Evolutionary conservation across 1,140 invertebrate genomes (phyloP), one percentile per base, ranked within the genome.

Genomic region (Ceratina japonica): DNA sequence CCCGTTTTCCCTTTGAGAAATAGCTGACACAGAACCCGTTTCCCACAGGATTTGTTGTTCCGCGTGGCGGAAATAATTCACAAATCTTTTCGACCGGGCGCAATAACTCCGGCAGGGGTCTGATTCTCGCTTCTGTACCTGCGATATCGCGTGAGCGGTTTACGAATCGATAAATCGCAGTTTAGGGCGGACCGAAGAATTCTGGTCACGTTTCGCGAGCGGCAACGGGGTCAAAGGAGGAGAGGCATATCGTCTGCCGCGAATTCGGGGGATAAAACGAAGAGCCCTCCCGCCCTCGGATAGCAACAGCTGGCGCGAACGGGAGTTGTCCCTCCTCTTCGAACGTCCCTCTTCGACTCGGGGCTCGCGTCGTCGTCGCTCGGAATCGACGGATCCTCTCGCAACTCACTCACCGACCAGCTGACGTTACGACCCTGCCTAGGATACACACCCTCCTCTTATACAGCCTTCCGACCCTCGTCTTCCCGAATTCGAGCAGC

Each of bases 341-440:
- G 16, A 51, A 51, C 24, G 69, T 66, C 73, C 79, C 82, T 77
- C 74, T 76, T 22, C 27, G 27, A 31, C n/a, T n/a, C 37, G 37
- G 37, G 20, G 61, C 81, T 77, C 69, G 51, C 82, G 82, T 82
- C 82, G n/a, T n/a, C n/a, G n/a, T 80, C 72, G n/a, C n/a, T 10
- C 70, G 74, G 61, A 79, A 86, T 87, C 85, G 73, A 80, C 79
- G 75, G 64, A 86, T 79, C 78, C 59, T 84, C 59, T 84, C 83
- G 81, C 83, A 79, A 87, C 86, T 87, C 85, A 86, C 85, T 82
- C 83, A 77, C 52, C 65, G 64, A 65, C 86, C 86, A 87, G 86
- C 86, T 87, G 86, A 87, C 86, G 83, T 87, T 85, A 82, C 78
- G 80, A 81, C 66, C 54, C 8, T 73, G 59, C 5, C 37, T 44